phyloP scores from a whole-genome alignment of 2,888 invertebrate species.

The Tiliacea aurago region DNA sequence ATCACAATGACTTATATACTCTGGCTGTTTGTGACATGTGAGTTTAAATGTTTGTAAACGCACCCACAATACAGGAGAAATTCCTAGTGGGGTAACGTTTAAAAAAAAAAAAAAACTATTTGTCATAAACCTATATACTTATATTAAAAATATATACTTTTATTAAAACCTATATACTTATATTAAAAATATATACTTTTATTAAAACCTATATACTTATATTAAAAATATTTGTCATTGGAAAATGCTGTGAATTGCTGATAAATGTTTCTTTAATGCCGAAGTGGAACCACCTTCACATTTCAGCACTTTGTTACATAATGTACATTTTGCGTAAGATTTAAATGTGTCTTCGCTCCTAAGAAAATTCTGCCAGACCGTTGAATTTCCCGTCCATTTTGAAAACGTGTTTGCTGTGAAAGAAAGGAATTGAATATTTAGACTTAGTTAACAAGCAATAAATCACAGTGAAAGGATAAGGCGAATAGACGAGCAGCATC shows the following conservation, averaged over 20 bases:
- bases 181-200: no score
- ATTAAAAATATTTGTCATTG: no score
- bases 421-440: not conserved
- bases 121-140: not conserved
- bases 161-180: no score
- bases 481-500: not conserved
- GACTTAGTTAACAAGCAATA: not conserved
- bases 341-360: conserved; percentile 19
- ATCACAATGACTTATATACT: not conserved
- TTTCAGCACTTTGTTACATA: conserved; percentile 36
- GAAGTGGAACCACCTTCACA: conserved; percentile 36
- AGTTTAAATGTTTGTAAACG: no score
- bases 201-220: no score
- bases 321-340: conserved; percentile 28
- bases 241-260: conserved; percentile 13
- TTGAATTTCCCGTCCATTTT: conserved; percentile 5
- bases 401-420: conserved; percentile 22
- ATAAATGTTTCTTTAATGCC: conserved; percentile 26
- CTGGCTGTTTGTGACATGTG: no score
- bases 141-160: no score
- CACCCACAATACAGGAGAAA: no score
- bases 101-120: no score
- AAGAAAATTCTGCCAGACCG: conserved; percentile 30
- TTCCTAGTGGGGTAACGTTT: no score
- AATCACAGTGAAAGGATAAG: not conserved